phyloP scores from a whole-genome alignment of 2,797 vertebrate genomes.

The Amniataba percoides region DNA sequence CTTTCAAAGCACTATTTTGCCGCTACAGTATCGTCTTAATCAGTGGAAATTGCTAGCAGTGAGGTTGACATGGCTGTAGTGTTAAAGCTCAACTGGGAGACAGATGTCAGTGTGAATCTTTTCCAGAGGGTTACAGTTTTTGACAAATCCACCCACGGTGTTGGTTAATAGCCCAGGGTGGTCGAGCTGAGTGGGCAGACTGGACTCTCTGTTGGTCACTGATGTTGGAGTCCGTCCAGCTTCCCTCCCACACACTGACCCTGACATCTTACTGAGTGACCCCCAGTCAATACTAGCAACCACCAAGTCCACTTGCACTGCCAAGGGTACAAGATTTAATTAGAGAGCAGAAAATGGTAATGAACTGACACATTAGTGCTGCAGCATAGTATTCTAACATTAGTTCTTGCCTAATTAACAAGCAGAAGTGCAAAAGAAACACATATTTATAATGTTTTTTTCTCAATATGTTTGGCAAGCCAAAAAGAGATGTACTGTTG shows the following conservation, averaged over 20 bases:
- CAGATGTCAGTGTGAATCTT: slow-evolving; percentile 63
- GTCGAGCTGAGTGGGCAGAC: slow-evolving; percentile 69
- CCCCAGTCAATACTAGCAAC: slow-evolving; percentile 60
- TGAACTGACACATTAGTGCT: slow-evolving; percentile 27
- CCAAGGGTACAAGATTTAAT: slow-evolving; percentile 63
- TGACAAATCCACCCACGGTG: slow-evolving; percentile 72
- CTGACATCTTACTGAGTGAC: slow-evolving; percentile 61
- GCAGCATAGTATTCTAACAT: slow-evolving; percentile 4
- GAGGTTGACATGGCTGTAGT: slow-evolving; percentile 28
- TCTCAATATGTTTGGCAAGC: slow-evolving; percentile 6
- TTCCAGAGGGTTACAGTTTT: slow-evolving; percentile 56
- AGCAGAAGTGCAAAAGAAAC: slow-evolving; percentile 17
- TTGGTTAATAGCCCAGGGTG: slow-evolving; percentile 67
- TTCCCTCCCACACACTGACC: slow-evolving; percentile 76
- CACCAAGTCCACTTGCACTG: slow-evolving; percentile 43
- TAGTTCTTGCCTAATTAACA: slow-evolving; percentile 23
- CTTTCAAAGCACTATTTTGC: slow-evolving; percentile 22
- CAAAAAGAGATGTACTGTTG: background rate
- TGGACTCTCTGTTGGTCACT: slow-evolving; percentile 70
- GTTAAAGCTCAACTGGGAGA: slow-evolving; percentile 57
- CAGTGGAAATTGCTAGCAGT: slow-evolving; percentile 17
- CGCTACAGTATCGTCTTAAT: slow-evolving; percentile 5
- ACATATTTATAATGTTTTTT: background rate
- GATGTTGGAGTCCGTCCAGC: slow-evolving; percentile 64
- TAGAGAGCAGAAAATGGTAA: slow-evolving; percentile 53